A percentile compares a stretch with the other conserved stretches of the same genome.
Evolutionary conservation across 1,140 invertebrate genomes (phyloP).

Genomic region (Philopotamus ludificatus): DNA sequence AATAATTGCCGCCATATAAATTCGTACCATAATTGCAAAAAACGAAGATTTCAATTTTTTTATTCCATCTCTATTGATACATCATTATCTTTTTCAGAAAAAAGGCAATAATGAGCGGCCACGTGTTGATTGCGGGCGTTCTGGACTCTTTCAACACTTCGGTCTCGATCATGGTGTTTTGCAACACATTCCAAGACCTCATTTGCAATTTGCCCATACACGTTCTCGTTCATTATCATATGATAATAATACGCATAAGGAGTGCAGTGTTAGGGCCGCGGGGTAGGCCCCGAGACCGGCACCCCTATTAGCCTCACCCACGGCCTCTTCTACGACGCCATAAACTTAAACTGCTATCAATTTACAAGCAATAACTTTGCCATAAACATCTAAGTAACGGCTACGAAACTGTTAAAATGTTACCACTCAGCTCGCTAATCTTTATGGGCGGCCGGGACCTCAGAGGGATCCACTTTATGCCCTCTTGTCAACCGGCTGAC

Average conservation of each 20-base stretch:
- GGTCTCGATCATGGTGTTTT: not conserved
- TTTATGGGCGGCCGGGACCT: constrained; percentile 27
- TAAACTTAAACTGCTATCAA: constrained; percentile 42
- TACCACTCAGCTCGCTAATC: constrained; percentile 38
- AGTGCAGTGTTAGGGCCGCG: not conserved
- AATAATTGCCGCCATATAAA: no score
- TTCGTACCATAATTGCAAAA: no score
- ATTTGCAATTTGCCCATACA: not conserved
- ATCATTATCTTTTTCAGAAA: no score
- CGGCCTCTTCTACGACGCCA: constrained; percentile 15
- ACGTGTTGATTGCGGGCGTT: no score
- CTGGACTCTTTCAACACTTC: no score
- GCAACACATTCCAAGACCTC: not conserved
- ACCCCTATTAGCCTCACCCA: constrained; percentile 35
- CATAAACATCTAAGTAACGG: constrained; percentile 36
- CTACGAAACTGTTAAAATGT: constrained; percentile 35
- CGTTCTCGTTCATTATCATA: not conserved
- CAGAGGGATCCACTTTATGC: constrained; percentile 21
- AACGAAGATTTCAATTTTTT: no score
- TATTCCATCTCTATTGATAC: no score
- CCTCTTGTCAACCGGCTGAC: constrained; percentile 26
- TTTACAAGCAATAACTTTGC: constrained; percentile 42
- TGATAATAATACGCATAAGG: not conserved
- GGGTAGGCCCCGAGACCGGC: constrained; percentile 10
- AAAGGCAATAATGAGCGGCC: no score